Base-by-base conservation (phyloP, 2,888 invertebrate genomes). In the Pandemis corylana region DNA sequence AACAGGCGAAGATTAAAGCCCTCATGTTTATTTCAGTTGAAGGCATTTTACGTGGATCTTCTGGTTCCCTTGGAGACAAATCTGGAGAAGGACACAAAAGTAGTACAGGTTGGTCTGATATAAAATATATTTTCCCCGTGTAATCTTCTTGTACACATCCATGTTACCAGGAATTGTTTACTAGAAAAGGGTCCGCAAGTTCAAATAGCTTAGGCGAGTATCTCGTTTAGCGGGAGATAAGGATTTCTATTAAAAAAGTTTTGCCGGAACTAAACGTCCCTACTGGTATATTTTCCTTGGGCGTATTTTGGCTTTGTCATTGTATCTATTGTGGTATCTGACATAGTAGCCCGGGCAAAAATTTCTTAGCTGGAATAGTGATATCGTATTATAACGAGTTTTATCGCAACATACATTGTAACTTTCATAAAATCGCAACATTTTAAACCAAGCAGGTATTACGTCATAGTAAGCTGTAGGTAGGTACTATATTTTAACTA, bases 31-130 rank as follows among this genome's bases (percentile, higher is more conserved):
- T 90, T 91, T 80, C 95, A 98, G 98, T 92, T 98, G 82, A 98
- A 98, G 95, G 98, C 98, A 44, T 98, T 98, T 91, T 98, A 98
- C 94, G 98, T 98, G 78, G 98, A 98, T 95, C 95, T 98, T 79
- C 95, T 98, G 84, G 98, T 98, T 80, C 98, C 98, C 82, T 95
- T 98, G 92, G 98, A 98, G 95, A 98, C 98, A 78, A 98, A 98
- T 95, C 95, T 98, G 87, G 98, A 98, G 91, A 98, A 98, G 91
- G 98, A 98, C 92, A 98, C 98, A 77, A 98, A 98, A 96, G 98
- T 98, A 83, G 97, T 97, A 78, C 97, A 97, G 96, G 97, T 97
- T 94, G 95, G 95, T 92, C 83, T 84, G 88, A 87, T 86, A 83
- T 81, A 84, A 53, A 68, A 72, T 68, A 64, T 46, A 80, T 82